Percentiles rank a stretch among this genome's conserved stretches.
These are phyloP conservation scores for Parotia lawesii DNA, from an alignment of 2,113 vertebrate species.

Conservation along the genomic window DNA sequence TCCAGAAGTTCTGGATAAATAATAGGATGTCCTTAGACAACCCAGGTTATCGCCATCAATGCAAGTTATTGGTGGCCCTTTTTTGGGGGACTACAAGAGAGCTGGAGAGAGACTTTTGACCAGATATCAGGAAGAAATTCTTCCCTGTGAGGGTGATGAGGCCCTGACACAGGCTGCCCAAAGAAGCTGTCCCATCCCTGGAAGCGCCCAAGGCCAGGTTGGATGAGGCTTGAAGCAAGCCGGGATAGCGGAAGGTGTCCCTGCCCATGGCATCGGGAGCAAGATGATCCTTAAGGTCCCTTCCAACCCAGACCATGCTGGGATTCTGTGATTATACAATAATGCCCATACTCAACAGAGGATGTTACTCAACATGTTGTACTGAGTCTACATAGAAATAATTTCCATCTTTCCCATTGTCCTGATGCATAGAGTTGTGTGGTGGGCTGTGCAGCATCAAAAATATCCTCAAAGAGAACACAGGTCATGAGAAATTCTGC, in stretches of 20 bases:
- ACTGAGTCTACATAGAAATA: not conserved
- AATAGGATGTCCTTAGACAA: not conserved
- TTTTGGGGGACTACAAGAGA: not conserved
- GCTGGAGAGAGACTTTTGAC: not conserved
- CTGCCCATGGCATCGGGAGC: not conserved
- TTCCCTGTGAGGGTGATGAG: not conserved
- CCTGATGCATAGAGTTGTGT: not conserved
- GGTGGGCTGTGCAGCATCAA: not conserved
- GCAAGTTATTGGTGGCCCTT: not conserved
- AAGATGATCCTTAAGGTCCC: not conserved
- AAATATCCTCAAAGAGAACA: not conserved
- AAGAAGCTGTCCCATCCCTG: not conserved
- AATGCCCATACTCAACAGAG: not conserved
- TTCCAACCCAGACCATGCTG: not conserved
- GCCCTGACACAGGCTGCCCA: not conserved
- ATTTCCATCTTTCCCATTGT: not conserved
- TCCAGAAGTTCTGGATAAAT: not conserved
- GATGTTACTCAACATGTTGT: accelerated
- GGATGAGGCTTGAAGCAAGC: not conserved
- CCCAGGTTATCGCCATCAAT: not conserved
- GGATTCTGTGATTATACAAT: not conserved
- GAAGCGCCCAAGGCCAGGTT: not conserved
- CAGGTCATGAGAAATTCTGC: constrained; percentile 59
- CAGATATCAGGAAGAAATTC: not conserved
- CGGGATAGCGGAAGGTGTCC: not conserved